Evolutionary conservation across 1,140 invertebrate species (phyloP), one percentile per base, ranked within the genome.

Genomic region (Macrostomum lignano): DNA sequence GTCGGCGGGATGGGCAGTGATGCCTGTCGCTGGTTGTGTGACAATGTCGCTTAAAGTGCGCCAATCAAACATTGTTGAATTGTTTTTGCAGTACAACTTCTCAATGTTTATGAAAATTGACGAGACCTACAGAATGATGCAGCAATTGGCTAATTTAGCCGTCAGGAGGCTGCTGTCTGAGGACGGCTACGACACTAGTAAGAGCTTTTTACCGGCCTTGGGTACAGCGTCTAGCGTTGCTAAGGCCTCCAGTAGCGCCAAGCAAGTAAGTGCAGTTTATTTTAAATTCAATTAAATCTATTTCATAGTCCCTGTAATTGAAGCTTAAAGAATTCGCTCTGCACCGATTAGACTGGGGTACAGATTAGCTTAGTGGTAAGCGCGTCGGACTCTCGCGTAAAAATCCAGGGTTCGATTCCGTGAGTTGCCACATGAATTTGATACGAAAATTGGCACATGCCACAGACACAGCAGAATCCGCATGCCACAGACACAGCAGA

Each of bases 121-220:
- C 24, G 81, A 94, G 54, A 79, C 79, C 1, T 88, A 74, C 57
- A 64, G 66, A 25, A 52, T 93, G 35, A 86, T 91, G 70, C 72
- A 82, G 46, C 84, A 93, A 58, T 60, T 96, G 22, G 76, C 77
- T 28, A 91, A 93, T 61, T 70, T 93, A 58, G 82, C 82, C 25
- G 86, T 93, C 69, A 14, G 19, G 19, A 28, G 19, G 26, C 19
- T 15, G 19, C 19, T 5, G 9, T 28, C 3, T 15, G 19, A 28
- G 4, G 19, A 9, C 4, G 7, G 15, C 19, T 28, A 3, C 9
- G 19, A 28, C 19, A 5, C 19, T 3, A 5, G 7, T 7, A 15
- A 7, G 19, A 28, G 15, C 3, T 9, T 28, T 28, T 3, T 14
- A 28, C 9, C 14, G 26, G 9, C 17, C 17, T 15, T 9, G 14